Evolutionary conservation across 2,113 vertebrate species (phyloP).

Genomic region (Thinocorus orbignyianus): DNA sequence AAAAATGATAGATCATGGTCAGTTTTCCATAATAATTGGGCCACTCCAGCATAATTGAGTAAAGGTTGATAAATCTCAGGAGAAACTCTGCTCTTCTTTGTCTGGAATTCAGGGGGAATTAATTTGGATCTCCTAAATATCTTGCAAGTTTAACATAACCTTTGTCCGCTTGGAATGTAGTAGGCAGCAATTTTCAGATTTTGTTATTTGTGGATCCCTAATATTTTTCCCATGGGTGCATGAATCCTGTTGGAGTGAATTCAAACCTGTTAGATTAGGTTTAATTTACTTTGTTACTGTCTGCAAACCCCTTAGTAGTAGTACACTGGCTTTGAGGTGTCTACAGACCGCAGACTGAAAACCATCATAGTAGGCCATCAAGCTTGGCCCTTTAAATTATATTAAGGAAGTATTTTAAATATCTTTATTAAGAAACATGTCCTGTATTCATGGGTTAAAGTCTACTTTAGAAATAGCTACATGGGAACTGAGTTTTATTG

Average conservation of each 20-base stretch:
- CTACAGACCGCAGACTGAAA: not conserved
- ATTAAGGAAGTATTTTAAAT: conserved; percentile 20
- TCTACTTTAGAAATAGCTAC: conserved; percentile 22
- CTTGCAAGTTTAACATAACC: conserved; percentile 25
- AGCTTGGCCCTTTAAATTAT: conserved; percentile 31
- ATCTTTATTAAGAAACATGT: not conserved
- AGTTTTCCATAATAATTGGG: conserved; percentile 34
- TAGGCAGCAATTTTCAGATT: not conserved
- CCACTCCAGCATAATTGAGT: conserved; percentile 6
- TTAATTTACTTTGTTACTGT: conserved; percentile 1
- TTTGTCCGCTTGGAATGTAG: not conserved
- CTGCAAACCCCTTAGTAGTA: not conserved
- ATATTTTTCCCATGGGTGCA: not conserved
- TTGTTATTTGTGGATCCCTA: not conserved
- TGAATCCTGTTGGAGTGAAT: not conserved
- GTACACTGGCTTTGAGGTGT: not conserved
- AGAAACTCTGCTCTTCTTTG: not conserved
- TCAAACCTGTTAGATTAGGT: not conserved
- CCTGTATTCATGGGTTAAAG: conserved; percentile 9
- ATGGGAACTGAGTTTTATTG: not conserved
- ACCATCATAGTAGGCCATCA: not conserved
- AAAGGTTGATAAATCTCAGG: not conserved
- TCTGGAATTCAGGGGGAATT: conserved; percentile 35
- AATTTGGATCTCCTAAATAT: conserved; percentile 22
- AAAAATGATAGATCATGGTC: not conserved